Percentiles rank a stretch among this genome's conserved stretches.
Evolutionary conservation across 2,797 vertebrate genomes (phyloP).

Genomic region (Anguilla megastoma): DNA sequence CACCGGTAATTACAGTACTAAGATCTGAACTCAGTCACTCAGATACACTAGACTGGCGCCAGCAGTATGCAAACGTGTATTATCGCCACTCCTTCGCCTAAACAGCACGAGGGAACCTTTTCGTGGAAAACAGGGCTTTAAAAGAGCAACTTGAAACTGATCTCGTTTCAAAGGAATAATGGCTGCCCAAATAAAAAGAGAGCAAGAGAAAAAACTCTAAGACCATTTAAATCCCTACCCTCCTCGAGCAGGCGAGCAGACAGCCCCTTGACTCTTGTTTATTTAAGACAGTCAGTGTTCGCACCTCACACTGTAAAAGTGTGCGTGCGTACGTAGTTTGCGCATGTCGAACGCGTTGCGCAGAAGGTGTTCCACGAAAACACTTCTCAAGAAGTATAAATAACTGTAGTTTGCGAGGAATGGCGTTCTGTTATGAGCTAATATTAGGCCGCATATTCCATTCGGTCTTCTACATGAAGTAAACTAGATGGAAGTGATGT

Average conservation of each 20-base stretch:
- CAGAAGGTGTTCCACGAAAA: background rate
- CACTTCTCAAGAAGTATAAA: background rate
- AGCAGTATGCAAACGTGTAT: constrained; percentile 94
- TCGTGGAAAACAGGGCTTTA: constrained; percentile 71
- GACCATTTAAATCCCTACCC: constrained; percentile 59
- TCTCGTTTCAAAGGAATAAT: constrained; percentile 84
- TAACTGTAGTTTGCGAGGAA: background rate
- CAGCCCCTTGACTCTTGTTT: constrained; percentile 24
- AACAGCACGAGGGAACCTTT: constrained; percentile 84
- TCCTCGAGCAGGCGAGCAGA: constrained; percentile 55
- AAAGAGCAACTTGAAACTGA: constrained; percentile 85
- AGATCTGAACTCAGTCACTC: constrained; percentile 87
- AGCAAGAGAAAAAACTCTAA: constrained; percentile 56
- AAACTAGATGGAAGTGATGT: background rate
- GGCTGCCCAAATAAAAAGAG: constrained; percentile 75
- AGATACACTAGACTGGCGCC: constrained; percentile 98
- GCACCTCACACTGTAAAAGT: background rate
- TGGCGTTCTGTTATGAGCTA: background rate
- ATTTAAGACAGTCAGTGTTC: constrained; percentile 17
- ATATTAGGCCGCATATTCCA: background rate
- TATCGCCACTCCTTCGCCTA: constrained; percentile 95
- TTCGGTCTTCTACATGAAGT: background rate
- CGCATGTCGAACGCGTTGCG: background rate
- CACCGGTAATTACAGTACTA: constrained; percentile 85
- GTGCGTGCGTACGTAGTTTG: constrained; percentile 31